phyloP scores from a whole-genome alignment of 2,888 invertebrate genomes.

The Parnassius orleans region DNA sequence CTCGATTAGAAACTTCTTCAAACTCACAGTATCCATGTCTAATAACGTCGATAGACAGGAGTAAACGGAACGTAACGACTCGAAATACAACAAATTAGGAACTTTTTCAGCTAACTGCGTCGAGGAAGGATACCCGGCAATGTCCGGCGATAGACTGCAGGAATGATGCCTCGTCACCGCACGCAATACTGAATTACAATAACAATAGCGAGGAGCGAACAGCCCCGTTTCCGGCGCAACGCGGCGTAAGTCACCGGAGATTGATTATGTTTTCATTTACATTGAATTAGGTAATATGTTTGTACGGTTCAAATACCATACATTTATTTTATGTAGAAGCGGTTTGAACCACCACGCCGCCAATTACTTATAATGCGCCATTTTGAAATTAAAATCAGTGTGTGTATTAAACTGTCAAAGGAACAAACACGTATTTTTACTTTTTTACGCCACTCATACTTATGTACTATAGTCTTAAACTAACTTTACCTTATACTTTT shows the following conservation, averaged over 20 bases:
- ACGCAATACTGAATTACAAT: conserved; percentile 62
- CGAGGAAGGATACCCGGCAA: conserved; percentile 1
- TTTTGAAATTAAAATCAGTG: too few species aligned
- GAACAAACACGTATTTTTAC: too few species aligned
- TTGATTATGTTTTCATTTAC: too few species aligned
- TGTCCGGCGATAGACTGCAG: conserved; percentile 26
- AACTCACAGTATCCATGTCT: background rate
- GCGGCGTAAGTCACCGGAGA: conserved; percentile 28
- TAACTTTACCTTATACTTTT: too few species aligned
- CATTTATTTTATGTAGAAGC: too few species aligned
- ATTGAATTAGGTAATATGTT: too few species aligned
- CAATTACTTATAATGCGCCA: too few species aligned
- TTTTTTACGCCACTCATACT: too few species aligned
- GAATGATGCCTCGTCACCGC: conserved; percentile 24
- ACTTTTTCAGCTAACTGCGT: background rate
- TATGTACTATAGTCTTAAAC: too few species aligned
- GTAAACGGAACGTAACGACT: background rate
- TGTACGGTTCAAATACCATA: too few species aligned
- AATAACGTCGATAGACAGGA: conserved; percentile 9
- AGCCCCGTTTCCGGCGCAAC: conserved; percentile 52
- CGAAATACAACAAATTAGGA: conserved; percentile 5
- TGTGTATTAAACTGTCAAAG: too few species aligned
- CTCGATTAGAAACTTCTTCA: background rate
- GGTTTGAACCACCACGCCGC: too few species aligned
- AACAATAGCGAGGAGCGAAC: conserved; percentile 61